Evolutionary conservation across 2,113 vertebrate species (phyloP).

Genomic region (Saguinus midas): DNA sequence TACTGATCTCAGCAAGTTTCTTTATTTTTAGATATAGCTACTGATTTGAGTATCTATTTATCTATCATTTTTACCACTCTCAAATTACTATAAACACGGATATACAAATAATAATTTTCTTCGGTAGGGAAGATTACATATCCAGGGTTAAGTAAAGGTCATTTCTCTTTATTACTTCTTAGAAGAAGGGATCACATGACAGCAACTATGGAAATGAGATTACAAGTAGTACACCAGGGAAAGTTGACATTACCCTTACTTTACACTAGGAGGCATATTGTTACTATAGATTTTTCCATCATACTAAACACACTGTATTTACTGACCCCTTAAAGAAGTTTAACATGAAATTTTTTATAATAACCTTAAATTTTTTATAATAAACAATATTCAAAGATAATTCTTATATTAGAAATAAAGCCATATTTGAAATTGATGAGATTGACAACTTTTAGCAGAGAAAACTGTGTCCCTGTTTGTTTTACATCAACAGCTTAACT

Average conservation of each 20-base stretch:
- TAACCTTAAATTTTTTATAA: conserved; percentile 32
- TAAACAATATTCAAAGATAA: conserved; percentile 22
- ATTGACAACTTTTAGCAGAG: conserved; percentile 10
- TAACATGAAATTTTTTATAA: conserved; percentile 46
- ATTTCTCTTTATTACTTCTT: conserved; percentile 72
- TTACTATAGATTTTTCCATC: conserved; percentile 67
- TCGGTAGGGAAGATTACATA: conserved; percentile 60
- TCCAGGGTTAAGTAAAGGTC: conserved; percentile 69
- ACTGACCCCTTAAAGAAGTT: background rate
- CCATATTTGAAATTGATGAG: background rate
- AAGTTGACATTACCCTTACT: conserved; percentile 66
- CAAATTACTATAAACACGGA: conserved; percentile 65
- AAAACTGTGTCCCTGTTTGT: background rate
- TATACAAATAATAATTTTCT: conserved; percentile 52
- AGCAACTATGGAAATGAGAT: conserved; percentile 72
- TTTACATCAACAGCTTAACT: conserved; percentile 1
- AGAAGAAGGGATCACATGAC: conserved; percentile 77
- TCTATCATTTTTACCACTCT: conserved; percentile 47
- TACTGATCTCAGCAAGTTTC: conserved; percentile 7
- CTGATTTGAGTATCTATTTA: conserved; percentile 62
- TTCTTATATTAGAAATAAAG: conserved; percentile 15
- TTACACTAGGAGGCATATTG: conserved; percentile 84
- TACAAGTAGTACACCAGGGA: conserved; percentile 62
- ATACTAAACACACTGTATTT: background rate
- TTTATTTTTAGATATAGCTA: conserved; percentile 54